Evolutionary conservation across 2,797 vertebrate genomes (phyloP), one percentile per base, ranked within the genome.

Genomic region (Arctocebus calabarensis): DNA sequence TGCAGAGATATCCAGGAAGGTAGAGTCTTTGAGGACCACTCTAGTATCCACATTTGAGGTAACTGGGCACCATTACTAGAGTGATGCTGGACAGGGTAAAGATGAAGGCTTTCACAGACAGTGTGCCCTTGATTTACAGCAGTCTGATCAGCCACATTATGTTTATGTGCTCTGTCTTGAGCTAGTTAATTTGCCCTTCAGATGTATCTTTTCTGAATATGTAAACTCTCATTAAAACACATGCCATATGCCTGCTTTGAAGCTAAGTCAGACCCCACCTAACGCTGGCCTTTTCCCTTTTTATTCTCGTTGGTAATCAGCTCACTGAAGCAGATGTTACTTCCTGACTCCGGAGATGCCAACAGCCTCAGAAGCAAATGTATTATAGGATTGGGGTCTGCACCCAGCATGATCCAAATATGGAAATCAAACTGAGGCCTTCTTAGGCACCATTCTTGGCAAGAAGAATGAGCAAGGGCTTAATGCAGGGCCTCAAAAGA

Each of bases 161-260:
- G 75, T 87, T 93, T 86, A 84, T 78, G 66, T 37, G 13, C 14
- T 96, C 37, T 3, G 62, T 96, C 77, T 96, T 85, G 81, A 96
- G 91, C 87, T 92, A 94, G 91, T 93, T 97, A 96, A 97, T 96
- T 90, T 96, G 57, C 68, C 89, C 84, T 96, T 95, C 95, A 97
- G 89, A 96, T 94, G 86, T 87, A 90, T 95, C 68, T 91, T 96
- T 92, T 73, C 91, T 97, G 97, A 97, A 97, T 96, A 96, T 94
- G 86, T 94, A 97, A 97, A 96, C 92, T 93, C 96, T 97, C 97
- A 97, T 97, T 97, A 97, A 97, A 91, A 96, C 75, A 96, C 84
- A 97, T 94, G 89, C 96, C 95, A 96, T 95, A 94, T 94, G 96
- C 66, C 37, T 81, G 66, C 97, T 97, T 97, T 97, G 97, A 97